Conservation (phyloP, 1,140 invertebrate species). For the Phymastichus coffea region DNA sequence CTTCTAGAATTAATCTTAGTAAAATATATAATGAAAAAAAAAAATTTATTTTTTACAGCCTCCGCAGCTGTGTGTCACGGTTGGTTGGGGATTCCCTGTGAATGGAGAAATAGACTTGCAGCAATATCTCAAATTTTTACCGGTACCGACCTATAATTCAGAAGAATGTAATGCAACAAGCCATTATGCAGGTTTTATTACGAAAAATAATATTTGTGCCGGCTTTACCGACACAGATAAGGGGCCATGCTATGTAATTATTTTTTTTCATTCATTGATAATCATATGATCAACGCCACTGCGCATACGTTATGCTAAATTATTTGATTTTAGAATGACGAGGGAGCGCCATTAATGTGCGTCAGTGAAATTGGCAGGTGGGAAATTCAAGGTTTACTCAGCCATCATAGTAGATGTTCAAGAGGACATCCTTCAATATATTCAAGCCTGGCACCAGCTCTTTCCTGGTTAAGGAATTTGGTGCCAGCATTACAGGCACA, state of each 20-base stretch:
- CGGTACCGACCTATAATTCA: conserved; percentile 58
- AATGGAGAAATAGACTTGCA: conserved; percentile 58
- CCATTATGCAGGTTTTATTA: conserved; percentile 62
- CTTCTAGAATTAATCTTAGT: too few species aligned
- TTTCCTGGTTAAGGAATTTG: conserved; percentile 49
- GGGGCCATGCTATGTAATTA: conserved; percentile 63
- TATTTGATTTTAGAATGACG: conserved; percentile 61
- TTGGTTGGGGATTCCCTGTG: conserved; percentile 61
- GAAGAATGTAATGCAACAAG: conserved; percentile 63
- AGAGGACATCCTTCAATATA: conserved; percentile 63
- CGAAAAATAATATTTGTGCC: conserved; percentile 61
- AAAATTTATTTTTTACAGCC: conserved; percentile 41
- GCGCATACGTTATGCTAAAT: background rate
- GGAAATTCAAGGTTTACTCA: conserved; percentile 64
- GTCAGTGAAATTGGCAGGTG: conserved; percentile 58
- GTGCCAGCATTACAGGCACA: conserved; percentile 49
- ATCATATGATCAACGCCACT: background rate
- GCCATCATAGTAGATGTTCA: conserved; percentile 63
- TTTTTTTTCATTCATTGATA: conserved; percentile 16
- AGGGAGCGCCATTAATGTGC: conserved; percentile 67
- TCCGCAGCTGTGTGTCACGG: conserved; percentile 61
- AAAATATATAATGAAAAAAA: background rate
- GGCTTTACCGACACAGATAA: conserved; percentile 60
- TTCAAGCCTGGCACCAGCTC: conserved; percentile 47
- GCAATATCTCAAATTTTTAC: conserved; percentile 60